phyloP scores from a whole-genome alignment of 1,140 invertebrate species.

The Drosophila arizonae region DNA sequence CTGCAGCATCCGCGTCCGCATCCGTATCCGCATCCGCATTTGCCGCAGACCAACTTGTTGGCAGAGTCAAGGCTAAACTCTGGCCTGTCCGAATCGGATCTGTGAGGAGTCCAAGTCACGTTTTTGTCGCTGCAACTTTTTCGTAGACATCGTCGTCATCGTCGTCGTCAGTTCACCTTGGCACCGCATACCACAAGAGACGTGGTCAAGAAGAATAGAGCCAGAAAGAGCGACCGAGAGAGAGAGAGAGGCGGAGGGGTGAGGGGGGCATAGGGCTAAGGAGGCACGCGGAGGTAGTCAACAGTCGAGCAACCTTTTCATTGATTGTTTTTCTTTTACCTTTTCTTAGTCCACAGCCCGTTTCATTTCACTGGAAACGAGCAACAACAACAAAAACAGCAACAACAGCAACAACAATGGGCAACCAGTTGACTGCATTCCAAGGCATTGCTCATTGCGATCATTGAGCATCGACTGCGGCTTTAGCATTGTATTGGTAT shows the following conservation, averaged over 20 bases:
- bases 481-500: neutral
- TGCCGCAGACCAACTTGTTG: slow-evolving; percentile 11
- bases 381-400: slow-evolving; percentile 30
- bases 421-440: slow-evolving; percentile 62
- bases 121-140: slow-evolving; percentile 40
- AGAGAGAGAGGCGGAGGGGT: neutral
- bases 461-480: slow-evolving; percentile 49
- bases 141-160: slow-evolving; percentile 28
- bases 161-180: slow-evolving; percentile 48
- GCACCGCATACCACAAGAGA: slow-evolving; percentile 42
- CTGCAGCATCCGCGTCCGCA: slow-evolving; percentile 37
- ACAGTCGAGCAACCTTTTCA: slow-evolving; percentile 63
- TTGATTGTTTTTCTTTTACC: slow-evolving; percentile 68
- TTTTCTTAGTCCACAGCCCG: slow-evolving; percentile 35
- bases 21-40: slow-evolving; percentile 22
- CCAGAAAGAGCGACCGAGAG: neutral
- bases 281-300: slow-evolving; percentile 12
- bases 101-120: slow-evolving; percentile 30
- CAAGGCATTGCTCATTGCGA: slow-evolving; percentile 65
- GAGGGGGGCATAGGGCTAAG: neutral
- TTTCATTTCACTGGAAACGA: slow-evolving; percentile 67
- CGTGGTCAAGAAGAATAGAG: neutral
- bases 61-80: slow-evolving; percentile 5
- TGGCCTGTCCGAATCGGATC: slow-evolving; percentile 1
- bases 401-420: slow-evolving; percentile 29